A percentile compares a stretch with the other conserved stretches of the same genome.
Evolutionary conservation across 2,113 vertebrate genomes (phyloP).

Genomic region (Hemichromis elongatus): DNA sequence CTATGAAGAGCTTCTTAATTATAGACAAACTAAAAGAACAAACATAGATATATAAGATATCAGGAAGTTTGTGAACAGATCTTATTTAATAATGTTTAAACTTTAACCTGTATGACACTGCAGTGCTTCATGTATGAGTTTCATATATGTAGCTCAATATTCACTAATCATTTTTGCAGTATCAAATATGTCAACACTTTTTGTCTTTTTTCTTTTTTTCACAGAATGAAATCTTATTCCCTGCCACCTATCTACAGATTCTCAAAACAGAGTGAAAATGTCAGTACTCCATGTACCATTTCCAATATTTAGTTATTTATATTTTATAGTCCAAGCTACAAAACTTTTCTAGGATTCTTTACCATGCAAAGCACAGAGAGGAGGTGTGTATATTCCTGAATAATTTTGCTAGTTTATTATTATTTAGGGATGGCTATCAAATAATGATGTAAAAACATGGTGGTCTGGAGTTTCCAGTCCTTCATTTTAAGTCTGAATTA

Average conservation of each 20-base stretch:
- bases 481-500: not conserved
- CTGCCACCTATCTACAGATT: constrained; percentile 83
- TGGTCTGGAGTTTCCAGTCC: not conserved
- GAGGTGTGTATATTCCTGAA: not conserved
- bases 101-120: not conserved
- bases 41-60: not conserved
- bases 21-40: not conserved
- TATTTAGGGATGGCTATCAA: not conserved
- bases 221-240: constrained; percentile 84
- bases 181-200: not conserved
- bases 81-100: not conserved
- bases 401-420: not conserved
- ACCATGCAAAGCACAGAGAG: not conserved
- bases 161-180: not conserved
- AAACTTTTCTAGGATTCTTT: not conserved
- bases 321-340: not conserved
- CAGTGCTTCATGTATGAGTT: not conserved
- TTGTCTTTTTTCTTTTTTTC: not conserved
- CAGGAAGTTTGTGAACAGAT: not conserved
- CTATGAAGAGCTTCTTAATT: not conserved
- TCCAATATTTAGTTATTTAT: not conserved
- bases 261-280: constrained; percentile 84
- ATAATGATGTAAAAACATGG: not conserved
- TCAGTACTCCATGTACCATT: constrained; percentile 70
- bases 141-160: not conserved